Evolutionary conservation across 2,797 vertebrate genomes (phyloP).

Genomic region (Myiothlypis chrysogaster): DNA sequence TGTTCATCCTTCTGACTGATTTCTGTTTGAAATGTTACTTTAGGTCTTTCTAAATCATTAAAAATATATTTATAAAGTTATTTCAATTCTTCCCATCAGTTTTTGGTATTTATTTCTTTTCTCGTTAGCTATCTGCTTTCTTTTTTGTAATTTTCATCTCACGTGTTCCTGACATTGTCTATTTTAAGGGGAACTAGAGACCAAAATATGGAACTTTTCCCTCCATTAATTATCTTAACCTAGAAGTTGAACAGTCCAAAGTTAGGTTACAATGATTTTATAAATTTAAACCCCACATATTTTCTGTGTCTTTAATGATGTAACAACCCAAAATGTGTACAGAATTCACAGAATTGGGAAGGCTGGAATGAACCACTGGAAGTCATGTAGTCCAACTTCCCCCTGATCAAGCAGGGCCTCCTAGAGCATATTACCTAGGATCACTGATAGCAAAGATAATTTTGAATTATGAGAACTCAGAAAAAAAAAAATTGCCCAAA

Average conservation of each 20-base stretch:
- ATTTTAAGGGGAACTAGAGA: neutral
- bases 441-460: neutral
- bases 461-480: neutral
- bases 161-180: neutral
- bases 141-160: neutral
- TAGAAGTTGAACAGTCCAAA: neutral
- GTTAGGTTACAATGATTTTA: neutral
- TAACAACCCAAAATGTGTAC: neutral
- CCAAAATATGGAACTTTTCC: neutral
- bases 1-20: neutral
- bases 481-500: neutral
- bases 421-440: neutral
- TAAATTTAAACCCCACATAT: neutral
- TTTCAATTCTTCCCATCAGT: neutral
- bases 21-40: neutral
- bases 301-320: neutral
- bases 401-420: neutral
- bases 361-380: neutral
- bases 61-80: neutral
- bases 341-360: neutral
- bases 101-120: neutral
- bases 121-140: neutral
- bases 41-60: neutral
- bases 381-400: neutral
- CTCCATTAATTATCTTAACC: neutral